Evolutionary conservation across 1,140 invertebrate genomes (phyloP).

Genomic region (Oryzaephilus surinamensis): DNA sequence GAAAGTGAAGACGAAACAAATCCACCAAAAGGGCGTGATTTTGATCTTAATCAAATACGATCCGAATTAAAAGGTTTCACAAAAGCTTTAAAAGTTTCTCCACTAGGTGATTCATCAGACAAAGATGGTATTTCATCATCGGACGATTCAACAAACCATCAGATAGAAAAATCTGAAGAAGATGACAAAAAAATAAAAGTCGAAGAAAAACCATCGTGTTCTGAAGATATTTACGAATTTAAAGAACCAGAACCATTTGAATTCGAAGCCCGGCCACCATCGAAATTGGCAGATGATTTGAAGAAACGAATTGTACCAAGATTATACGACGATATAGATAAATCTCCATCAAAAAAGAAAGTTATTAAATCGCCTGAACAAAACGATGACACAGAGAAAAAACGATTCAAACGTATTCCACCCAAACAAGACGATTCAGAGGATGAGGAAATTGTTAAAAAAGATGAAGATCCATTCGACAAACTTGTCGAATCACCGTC

Average conservation of each 20-base stretch:
- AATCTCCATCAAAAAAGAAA: conserved; percentile 29
- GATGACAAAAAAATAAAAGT: conserved; percentile 21
- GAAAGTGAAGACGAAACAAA: conserved; percentile 31
- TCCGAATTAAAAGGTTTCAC: conserved; percentile 72
- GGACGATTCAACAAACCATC: conserved; percentile 31
- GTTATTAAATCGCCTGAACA: conserved; percentile 20
- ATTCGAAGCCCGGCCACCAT: conserved; percentile 55
- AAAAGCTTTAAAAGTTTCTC: conserved; percentile 43
- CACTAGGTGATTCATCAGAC: conserved; percentile 20
- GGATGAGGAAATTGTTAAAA: conserved; percentile 14
- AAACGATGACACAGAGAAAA: conserved; percentile 22
- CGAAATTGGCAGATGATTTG: conserved; percentile 37
- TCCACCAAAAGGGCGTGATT: conserved; percentile 54
- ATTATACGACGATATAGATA: conserved; percentile 44
- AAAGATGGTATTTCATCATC: conserved; percentile 34
- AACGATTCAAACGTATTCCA: conserved; percentile 17
- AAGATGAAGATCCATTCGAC: conserved; percentile 41
- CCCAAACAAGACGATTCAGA: conserved; percentile 25
- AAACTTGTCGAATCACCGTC: conserved; percentile 39
- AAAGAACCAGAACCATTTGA: conserved; percentile 81
- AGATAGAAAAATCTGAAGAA: conserved; percentile 30
- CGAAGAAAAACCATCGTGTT: conserved; percentile 28
- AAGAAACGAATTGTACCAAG: conserved; percentile 41
- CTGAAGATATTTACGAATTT: conserved; percentile 76
- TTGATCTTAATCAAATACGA: conserved; percentile 72